phyloP scores from a whole-genome alignment of 2,113 vertebrate species.

The Siphamia tubifer region DNA sequence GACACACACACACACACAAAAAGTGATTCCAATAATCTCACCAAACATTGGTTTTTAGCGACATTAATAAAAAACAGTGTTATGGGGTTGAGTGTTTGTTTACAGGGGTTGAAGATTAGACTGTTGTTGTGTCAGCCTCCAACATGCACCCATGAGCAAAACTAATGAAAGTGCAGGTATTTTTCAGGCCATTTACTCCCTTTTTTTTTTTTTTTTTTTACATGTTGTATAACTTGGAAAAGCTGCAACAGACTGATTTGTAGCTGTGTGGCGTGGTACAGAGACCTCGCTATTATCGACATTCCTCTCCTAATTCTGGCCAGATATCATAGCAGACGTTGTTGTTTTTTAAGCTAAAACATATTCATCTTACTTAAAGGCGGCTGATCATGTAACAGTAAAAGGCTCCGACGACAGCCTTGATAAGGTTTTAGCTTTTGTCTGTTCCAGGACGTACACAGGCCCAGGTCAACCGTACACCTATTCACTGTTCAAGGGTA shows the following conservation, averaged over 20 bases:
- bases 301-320: not conserved
- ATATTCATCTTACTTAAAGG: not conserved
- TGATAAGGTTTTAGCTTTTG: not conserved
- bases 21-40: too few relatives aligned
- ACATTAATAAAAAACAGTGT: too few relatives aligned
- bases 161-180: too few relatives aligned
- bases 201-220: too few relatives aligned
- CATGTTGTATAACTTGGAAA: conserved; percentile 10
- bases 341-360: not conserved
- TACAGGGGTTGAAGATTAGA: too few relatives aligned
- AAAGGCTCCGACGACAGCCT: not conserved
- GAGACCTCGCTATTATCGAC: not conserved
- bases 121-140: too few relatives aligned
- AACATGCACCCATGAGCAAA: too few relatives aligned
- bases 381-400: not conserved
- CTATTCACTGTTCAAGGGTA: not conserved
- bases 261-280: conserved; percentile 1
- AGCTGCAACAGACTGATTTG: not conserved
- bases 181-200: not conserved
- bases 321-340: not conserved
- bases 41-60: too few relatives aligned
- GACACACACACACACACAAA: too few relatives aligned
- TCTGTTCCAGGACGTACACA: too few relatives aligned
- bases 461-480: too few relatives aligned
- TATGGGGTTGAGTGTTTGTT: too few relatives aligned